Conservation (phyloP, 2,113 vertebrate genomes). For the Lagopus leucura region DNA sequence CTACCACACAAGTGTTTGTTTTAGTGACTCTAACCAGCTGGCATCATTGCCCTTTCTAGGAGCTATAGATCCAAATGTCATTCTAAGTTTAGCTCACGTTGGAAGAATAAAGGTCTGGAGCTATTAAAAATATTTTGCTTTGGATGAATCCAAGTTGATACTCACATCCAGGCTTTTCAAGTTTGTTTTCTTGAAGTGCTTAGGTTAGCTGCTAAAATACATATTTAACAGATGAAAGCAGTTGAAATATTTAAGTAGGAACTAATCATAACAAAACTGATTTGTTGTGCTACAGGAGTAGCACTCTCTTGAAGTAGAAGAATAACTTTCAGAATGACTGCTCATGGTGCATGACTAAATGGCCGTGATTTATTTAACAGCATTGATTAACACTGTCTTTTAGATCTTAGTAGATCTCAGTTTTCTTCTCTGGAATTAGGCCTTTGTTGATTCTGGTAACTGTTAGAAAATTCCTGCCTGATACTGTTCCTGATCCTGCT, state of each 20-base stretch:
- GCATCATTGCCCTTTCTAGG: constrained; percentile 73
- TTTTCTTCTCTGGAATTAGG: not conserved
- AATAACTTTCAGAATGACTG: not conserved
- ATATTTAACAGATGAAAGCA: not conserved
- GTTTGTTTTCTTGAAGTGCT: not conserved
- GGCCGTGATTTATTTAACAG: not conserved
- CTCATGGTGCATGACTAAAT: not conserved
- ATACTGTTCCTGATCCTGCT: not conserved
- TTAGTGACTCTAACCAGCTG: constrained; percentile 74
- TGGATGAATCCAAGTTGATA: constrained; percentile 28
- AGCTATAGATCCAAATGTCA: constrained; percentile 71
- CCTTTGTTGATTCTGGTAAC: not conserved
- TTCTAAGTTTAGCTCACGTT: constrained; percentile 70
- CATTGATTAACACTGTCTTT: not conserved
- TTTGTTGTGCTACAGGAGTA: not conserved
- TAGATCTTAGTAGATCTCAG: not conserved
- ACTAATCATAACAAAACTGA: constrained; percentile 6
- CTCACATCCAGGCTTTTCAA: constrained; percentile 11
- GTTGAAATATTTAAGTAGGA: constrained; percentile 21
- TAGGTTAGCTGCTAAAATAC: not conserved
- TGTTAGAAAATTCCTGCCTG: not conserved
- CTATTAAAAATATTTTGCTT: constrained; percentile 72
- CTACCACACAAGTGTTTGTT: constrained; percentile 72
- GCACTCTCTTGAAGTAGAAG: not conserved
- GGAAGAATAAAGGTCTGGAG: constrained; percentile 59